Percentiles rank a stretch among this genome's conserved stretches.
These are phyloP conservation scores for Lysiphlebus fabarum DNA, from an alignment of 1,140 invertebrate species.

Conservation along the genomic window DNA sequence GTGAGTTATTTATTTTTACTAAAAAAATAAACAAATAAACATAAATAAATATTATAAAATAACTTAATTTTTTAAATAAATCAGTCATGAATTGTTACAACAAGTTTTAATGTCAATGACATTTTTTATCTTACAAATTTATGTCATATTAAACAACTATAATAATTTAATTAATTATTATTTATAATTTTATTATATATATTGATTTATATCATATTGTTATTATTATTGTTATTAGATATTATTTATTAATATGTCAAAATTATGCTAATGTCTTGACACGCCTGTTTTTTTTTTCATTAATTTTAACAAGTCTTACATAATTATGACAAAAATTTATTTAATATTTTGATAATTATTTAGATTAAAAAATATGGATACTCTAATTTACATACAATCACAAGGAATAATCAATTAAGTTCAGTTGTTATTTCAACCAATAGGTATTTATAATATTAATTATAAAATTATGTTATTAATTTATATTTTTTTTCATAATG, in stretches of 20 bases:
- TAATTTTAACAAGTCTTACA: slow-evolving; percentile 33
- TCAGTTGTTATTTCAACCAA: slow-evolving; percentile 10
- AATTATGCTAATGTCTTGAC: no score
- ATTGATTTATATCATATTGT: no score
- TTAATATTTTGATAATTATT: slow-evolving; percentile 5
- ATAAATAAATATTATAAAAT: slow-evolving; percentile 8
- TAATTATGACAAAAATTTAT: slow-evolving; percentile 30
- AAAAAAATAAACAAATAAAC: not conserved
- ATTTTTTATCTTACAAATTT: no score
- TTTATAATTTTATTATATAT: no score
- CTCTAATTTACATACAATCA: slow-evolving; percentile 36
- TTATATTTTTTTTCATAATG: not conserved
- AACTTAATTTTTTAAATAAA: not conserved
- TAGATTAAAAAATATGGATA: slow-evolving; percentile 48
- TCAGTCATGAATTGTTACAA: not conserved
- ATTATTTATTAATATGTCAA: not conserved
- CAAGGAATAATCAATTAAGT: slow-evolving; percentile 36
- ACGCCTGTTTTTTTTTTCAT: not conserved
- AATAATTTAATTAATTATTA: not conserved
- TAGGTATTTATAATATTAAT: not conserved
- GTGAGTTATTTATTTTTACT: slow-evolving; percentile 23
- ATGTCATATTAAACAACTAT: not conserved
- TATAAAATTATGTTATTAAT: slow-evolving; percentile 12
- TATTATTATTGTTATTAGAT: not conserved
- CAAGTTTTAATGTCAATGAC: not conserved